Evolutionary conservation across 35 echinoderm and acorn worm genomes (phyloP), one percentile per base, ranked within the genome.

Genomic region (Patiria miniata): DNA sequence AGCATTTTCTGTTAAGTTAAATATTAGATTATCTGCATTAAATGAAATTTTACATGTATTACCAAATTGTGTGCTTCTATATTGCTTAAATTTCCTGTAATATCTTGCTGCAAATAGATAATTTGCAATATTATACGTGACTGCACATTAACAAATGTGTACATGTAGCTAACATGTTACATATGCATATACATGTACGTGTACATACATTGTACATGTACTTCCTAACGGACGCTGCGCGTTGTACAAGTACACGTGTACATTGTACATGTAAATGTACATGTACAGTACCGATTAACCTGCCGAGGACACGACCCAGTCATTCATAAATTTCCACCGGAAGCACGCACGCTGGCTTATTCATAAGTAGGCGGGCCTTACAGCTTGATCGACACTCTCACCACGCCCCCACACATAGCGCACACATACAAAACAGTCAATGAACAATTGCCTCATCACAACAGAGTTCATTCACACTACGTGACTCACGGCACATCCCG

Each of bases 391-490:
- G 65, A 34, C 57, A 60, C 15, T 26, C 57, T 60, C 57, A 18
- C 65, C 65, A 34, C 15, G 65, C 65, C 65, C 29, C 65, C 42
- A 12, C 42, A 47, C 42, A 4, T 47, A 4, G 42, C 12, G 42
- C 42, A 47, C 4, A 4, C 42, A 47, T 47, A 47, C 42, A 30
- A 69, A 73, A 32, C 65, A 73, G 65, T 73, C 65, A 73, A 73
- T 73, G 65, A 34, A 73, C 65, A 73, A 73, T 73, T 47, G 12
- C 42, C 12, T 47, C 42, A 47, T 32, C 65, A 73, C 65, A 73
- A 73, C 65, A 73, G 65, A 73, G 65, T 73, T 73, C 65, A 73
- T 73, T 73, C 65, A 73, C 65, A 73, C 34, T 73, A 73, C 65
- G 65, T 73, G 65, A 73, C 65, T 73, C 65, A 73, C 29, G 34